Percentiles rank a stretch among this genome's conserved stretches.
Evolutionary conservation across 2,888 invertebrate genomes (phyloP).

Genomic region (Pandemis heparana): DNA sequence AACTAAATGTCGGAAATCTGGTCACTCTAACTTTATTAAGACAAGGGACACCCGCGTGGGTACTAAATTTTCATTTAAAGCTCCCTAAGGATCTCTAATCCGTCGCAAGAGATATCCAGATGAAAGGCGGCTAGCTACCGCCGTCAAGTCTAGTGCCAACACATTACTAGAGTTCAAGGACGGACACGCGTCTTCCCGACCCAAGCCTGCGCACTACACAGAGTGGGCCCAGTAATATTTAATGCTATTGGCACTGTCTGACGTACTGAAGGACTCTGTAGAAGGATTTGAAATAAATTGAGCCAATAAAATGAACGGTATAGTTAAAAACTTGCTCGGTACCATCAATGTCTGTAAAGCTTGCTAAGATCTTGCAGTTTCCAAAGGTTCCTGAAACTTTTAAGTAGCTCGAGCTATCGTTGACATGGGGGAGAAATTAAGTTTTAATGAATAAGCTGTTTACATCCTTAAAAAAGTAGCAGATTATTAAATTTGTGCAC

Average conservation of each 20-base stretch:
- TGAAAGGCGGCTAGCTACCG: conserved; percentile 53
- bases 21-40: background rate
- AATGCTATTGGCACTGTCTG: background rate
- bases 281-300: background rate
- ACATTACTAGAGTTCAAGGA: conserved; percentile 61
- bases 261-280: background rate
- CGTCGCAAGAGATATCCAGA: conserved; percentile 37
- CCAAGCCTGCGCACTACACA: conserved; percentile 21
- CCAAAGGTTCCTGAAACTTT: background rate
- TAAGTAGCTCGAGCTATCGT: background rate
- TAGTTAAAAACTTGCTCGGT: background rate
- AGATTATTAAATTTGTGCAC: background rate
- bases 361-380: background rate
- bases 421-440: background rate
- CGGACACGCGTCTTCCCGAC: conserved; percentile 50
- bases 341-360: background rate
- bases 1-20: background rate
- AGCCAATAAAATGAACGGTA: too few relatives aligned
- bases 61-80: background rate
- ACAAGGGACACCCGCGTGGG: background rate
- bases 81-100: conserved; percentile 29
- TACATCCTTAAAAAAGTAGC: background rate
- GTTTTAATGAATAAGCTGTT: background rate
- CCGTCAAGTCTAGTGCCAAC: conserved; percentile 56
- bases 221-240: conserved; percentile 20